Percentiles rank a stretch among this genome's conserved stretches.
Conservation (phyloP, 2,888 invertebrate species). For the Buathra laborator region DNA sequence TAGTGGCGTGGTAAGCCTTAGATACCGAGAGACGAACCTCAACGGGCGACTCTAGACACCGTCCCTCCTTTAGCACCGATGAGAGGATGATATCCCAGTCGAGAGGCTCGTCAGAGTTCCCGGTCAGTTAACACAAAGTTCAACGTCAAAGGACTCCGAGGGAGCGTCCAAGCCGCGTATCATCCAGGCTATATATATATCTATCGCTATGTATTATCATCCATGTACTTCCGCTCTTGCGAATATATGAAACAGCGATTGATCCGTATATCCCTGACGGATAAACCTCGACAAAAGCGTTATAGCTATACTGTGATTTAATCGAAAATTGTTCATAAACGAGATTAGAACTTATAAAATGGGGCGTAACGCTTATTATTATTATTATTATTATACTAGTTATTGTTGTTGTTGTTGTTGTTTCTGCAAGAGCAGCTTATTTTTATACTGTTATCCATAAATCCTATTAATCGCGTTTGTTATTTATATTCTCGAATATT, state of each 20-base stretch:
- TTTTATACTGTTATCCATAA: too few species aligned
- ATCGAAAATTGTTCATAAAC: not conserved
- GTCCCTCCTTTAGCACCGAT: conserved; percentile 2
- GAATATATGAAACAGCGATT: conserved; percentile 5
- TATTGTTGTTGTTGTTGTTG: not conserved
- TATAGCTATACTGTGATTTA: not conserved
- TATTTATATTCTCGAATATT: not conserved
- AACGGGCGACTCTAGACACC: conserved; percentile 1
- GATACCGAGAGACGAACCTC: not conserved
- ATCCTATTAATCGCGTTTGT: too few species aligned
- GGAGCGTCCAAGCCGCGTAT: conserved; percentile 13
- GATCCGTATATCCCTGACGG: conserved; percentile 21
- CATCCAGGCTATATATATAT: not conserved
- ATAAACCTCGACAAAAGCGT: conserved; percentile 1
- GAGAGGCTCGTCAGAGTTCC: conserved; percentile 24
- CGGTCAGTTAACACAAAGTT: conserved; percentile 52
- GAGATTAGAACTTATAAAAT: not conserved
- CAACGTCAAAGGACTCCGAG: conserved; percentile 45
- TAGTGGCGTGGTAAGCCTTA: not conserved
- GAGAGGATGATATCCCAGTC: conserved; percentile 19
- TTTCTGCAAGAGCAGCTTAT: not conserved
- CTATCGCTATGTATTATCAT: not conserved
- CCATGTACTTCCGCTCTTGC: not conserved
- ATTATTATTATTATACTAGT: not conserved
- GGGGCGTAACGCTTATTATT: not conserved